Percentiles rank a stretch among this genome's conserved stretches.
Evolutionary conservation across 2,113 vertebrate species (phyloP).

Genomic region (Cochlearius cochlearius): DNA sequence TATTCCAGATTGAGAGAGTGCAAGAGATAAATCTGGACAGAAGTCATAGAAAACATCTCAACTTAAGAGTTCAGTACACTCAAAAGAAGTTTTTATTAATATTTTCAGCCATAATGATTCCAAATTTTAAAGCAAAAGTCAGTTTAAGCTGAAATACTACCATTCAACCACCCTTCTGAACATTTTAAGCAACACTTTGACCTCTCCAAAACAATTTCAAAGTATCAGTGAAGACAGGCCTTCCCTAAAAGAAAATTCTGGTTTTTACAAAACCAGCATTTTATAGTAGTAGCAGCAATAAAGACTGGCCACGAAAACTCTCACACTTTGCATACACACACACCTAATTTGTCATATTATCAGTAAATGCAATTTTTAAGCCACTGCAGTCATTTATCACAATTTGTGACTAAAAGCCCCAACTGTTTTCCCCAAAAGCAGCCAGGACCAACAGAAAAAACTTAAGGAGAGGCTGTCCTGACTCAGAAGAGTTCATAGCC

Average conservation of each 20-base stretch:
- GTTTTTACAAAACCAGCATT: neutral
- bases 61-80: neutral
- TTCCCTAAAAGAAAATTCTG: neutral
- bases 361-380: neutral
- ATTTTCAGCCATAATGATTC: neutral
- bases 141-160: neutral
- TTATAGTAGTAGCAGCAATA: neutral
- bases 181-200: neutral
- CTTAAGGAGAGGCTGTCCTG: neutral
- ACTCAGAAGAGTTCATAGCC: neutral
- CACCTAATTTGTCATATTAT: neutral
- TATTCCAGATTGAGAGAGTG: accelerated
- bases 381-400: neutral
- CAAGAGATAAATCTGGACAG: neutral
- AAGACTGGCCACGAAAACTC: neutral
- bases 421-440: neutral
- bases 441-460: neutral
- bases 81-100: neutral
- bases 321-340: neutral
- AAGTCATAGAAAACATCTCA: neutral
- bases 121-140: neutral
- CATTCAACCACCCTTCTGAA: neutral
- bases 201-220: neutral
- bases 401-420: neutral
- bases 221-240: neutral